A percentile compares a stretch with the other conserved stretches of the same genome.
Evolutionary conservation across 2,797 vertebrate species (phyloP).

Genomic region (Prunella strophiata): DNA sequence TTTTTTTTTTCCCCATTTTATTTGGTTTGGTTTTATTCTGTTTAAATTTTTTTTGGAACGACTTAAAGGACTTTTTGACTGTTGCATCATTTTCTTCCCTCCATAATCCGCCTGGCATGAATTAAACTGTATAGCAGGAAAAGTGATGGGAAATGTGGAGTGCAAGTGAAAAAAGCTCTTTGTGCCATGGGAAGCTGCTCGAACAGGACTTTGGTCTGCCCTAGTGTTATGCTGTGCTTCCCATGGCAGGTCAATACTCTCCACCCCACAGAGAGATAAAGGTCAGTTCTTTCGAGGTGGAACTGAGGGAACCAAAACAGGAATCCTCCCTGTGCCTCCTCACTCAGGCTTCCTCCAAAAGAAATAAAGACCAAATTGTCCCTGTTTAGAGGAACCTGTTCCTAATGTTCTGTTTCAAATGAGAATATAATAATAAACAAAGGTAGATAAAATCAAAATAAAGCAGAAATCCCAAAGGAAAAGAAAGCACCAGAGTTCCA

Average conservation of each 20-base stretch:
- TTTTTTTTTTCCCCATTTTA: not conserved
- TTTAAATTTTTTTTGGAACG: conserved; percentile 72
- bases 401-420: not conserved
- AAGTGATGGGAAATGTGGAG: conserved; percentile 57
- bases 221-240: conserved; percentile 35
- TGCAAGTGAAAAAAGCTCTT: conserved; percentile 31
- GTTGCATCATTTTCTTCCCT: conserved; percentile 78
- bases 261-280: conserved; percentile 34
- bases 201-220: conserved; percentile 23
- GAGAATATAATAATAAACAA: not conserved
- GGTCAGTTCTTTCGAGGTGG: conserved; percentile 56
- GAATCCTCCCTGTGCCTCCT: conserved; percentile 6
- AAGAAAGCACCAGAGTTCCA: not conserved
- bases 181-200: conserved; percentile 47
- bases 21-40: not conserved
- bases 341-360: not conserved
- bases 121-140: conserved; percentile 89
- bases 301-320: conserved; percentile 23
- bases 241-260: conserved; percentile 46
- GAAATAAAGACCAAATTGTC: not conserved
- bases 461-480: not conserved
- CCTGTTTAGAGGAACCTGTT: not conserved
- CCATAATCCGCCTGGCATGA: conserved; percentile 86
- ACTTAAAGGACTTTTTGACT: conserved; percentile 68
- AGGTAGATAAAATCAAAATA: not conserved